Evolutionary conservation across 2,113 vertebrate genomes (phyloP), one percentile per base, ranked within the genome.

Genomic region (Dasyprocta punctata): DNA sequence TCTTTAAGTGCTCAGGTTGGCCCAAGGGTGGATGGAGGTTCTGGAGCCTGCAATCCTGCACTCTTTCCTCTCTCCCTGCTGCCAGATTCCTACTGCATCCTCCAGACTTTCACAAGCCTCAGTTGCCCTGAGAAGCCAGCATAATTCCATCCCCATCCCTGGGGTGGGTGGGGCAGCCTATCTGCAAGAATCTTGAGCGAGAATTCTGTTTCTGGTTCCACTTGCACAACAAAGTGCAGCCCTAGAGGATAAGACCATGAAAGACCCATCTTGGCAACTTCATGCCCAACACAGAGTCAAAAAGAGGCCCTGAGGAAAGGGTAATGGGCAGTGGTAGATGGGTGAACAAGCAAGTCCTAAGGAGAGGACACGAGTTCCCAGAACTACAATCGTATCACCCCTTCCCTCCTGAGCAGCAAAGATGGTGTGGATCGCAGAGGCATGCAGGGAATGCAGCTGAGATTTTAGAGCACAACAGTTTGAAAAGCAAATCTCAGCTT

Each of bases 401-500:
- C n/a, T 47, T 60, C 41, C 75, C 33, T 73, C 54, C n/a, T 33
- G 44, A 65, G 60, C 60, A 89, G 22, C 65, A 89, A 17, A 56
- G 58, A 8, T 0, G 7, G 20, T 4, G 7, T 80, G 30, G 20
- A 41, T n/a, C 44, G n/a, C n/a, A 6, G 71, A 69, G 22, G 22
- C 22, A n/a, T 12, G 2, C 22, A 22, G 81, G 33, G 13, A 5
- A 36, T 28, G 4, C n/a, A 87, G n/a, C 16, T 33, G 47, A 77
- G n/a, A 69, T 52, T n/a, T 26, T 87, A 49, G 11, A 86, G 36
- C 33, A 10, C 41, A 54, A 28, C 41, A 36, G 0, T 33, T 20
- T 30, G 20, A 49, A 73, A 61, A 75, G 86, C 56, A 80, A 36
- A 87, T 97, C 67, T 69, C 63, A 83, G 75, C 5, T 44, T 28